Evolutionary conservation across 2,113 vertebrate species (phyloP), one percentile per base, ranked within the genome.

Genomic region (Nipponia nippon): DNA sequence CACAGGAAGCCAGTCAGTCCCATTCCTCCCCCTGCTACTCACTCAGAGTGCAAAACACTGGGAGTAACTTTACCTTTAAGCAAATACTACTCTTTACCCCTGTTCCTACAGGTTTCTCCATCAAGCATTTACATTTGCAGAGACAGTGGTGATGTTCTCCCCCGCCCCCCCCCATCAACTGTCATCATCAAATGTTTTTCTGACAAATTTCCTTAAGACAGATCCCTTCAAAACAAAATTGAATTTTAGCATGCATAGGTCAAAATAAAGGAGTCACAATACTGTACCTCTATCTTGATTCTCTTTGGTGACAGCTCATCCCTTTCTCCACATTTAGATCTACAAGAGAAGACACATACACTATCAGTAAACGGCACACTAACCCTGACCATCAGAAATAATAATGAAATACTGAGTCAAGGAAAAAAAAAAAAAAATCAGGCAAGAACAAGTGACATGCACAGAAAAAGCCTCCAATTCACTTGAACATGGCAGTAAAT

Each of bases 281-380:
- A 96, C 59, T 72, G 67, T 97, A 99, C 99, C 99, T 99, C 99
- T 20, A 99, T 98, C 97, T 99, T 99, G 94, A 99, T 99, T 96
- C 99, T 99, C 95, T 99, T 99, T 13, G 99, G 99, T 38, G 99
- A 99, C 58, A 99, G 98, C 92, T 99, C 99, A 82, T 99, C 99
- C 97, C 99, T 97, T 91, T 99, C 99, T 82, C 99, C 99, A 95
- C 98, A 99, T 95, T 99, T 99, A 96, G 99, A 99, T 95, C 99
- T 99, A 95, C 75, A 95, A 97, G 72, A 84, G 94, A 96, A 96
- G 85, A 89, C 62, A 83, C 6, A 36, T 4, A 47, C 0, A 7
- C 1, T 2, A 32, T 94, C 71, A 93, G 59, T 23, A 55, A 90
- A 77, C 26, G 77, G 55, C n/a, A 73, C 25, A 53, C 76, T 49